A percentile compares a stretch with the other conserved stretches of the same genome.
Evolutionary conservation across 2,888 invertebrate genomes (phyloP).

Genomic region (Pollenia griseotomentosa): DNA sequence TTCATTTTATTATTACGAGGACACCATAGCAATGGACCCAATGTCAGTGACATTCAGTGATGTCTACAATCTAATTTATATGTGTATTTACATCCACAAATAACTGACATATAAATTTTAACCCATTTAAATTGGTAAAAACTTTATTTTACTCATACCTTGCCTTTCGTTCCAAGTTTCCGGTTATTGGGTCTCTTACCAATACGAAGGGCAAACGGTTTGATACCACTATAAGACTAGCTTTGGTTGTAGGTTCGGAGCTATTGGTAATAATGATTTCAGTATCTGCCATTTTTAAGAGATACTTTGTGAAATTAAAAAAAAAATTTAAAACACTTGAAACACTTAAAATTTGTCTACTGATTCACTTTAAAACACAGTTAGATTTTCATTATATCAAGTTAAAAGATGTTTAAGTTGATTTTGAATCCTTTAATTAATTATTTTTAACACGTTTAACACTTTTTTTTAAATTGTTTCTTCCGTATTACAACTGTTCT

Average conservation of each 20-base stretch:
- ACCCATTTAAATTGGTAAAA: conserved; percentile 33
- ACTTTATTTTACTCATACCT: conserved; percentile 86
- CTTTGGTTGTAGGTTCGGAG: conserved; percentile 84
- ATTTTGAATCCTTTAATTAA: conserved; percentile 38
- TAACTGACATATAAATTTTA: conserved; percentile 3
- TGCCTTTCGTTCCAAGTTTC: conserved; percentile 91
- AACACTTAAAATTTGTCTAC: not conserved
- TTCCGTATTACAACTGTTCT: conserved; percentile 49
- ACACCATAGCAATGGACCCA: conserved; percentile 70
- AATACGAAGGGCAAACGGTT: conserved; percentile 95
- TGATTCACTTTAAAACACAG: conserved; percentile 10
- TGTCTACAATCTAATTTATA: conserved; percentile 39
- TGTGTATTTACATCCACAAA: not conserved
- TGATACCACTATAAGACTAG: conserved; percentile 95
- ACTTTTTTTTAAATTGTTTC: conserved; percentile 42
- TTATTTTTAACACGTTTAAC: conserved; percentile 30
- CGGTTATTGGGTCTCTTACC: conserved; percentile 89
- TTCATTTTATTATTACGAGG: conserved; percentile 51
- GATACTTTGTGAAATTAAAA: not conserved
- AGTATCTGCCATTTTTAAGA: conserved; percentile 80
- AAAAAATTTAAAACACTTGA: not conserved
- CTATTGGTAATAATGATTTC: conserved; percentile 82
- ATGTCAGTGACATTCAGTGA: conserved; percentile 66
- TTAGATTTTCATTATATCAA: conserved; percentile 53
- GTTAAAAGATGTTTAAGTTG: not conserved